phyloP scores from a whole-genome alignment of 2,888 invertebrate species.

The Eupeodes latifasciatus region DNA sequence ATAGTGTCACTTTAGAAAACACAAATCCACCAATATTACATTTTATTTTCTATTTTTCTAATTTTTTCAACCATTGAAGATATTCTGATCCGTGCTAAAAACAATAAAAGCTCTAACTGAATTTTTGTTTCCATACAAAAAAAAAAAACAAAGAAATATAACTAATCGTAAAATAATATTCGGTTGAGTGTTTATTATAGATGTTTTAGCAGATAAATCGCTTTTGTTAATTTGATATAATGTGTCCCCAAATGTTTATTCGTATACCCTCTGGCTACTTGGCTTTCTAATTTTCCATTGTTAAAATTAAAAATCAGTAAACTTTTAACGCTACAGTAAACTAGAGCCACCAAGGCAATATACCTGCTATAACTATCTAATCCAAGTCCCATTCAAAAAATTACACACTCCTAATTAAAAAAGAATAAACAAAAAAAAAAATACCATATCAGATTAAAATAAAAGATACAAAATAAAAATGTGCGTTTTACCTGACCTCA shows the following conservation, averaged over 20 bases:
- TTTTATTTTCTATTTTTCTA: too few relatives aligned
- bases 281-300: constrained; percentile 43
- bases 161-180: constrained; percentile 5
- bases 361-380: neutral
- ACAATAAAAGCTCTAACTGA: too few relatives aligned
- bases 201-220: constrained; percentile 20
- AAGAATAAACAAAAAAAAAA: constrained; percentile 22
- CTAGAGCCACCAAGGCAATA: neutral
- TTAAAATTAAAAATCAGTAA: constrained; percentile 39
- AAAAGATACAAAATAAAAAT: constrained; percentile 44
- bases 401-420: constrained; percentile 72
- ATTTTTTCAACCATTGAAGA: too few relatives aligned
- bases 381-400: constrained; percentile 42
- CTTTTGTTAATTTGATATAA: constrained; percentile 46
- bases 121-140: too few relatives aligned
- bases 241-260: constrained; percentile 26
- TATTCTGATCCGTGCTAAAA: too few relatives aligned
- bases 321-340: constrained; percentile 61
- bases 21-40: too few relatives aligned
- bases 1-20: too few relatives aligned
- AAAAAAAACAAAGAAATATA: too few relatives aligned
- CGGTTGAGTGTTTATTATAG: constrained; percentile 27
- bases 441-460: constrained; percentile 45
- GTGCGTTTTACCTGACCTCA: constrained; percentile 33
- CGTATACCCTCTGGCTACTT: constrained; percentile 6